These are phyloP conservation scores for Urocolius indicus DNA, from an alignment of 2,113 vertebrate species.

Conservation along the genomic window DNA sequence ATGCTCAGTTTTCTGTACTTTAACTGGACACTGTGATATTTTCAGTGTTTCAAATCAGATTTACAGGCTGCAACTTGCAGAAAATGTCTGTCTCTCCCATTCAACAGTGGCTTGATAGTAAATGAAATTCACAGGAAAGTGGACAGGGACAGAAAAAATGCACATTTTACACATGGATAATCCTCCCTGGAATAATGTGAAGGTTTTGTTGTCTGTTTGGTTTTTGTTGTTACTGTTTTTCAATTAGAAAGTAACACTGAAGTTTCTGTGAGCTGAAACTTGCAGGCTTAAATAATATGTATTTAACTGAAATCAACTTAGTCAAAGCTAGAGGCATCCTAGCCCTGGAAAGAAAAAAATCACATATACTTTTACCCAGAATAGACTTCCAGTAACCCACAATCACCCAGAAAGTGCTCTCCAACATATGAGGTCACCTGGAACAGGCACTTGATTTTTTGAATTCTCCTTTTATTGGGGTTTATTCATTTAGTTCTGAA, in stretches of 20 bases:
- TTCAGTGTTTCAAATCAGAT: constrained; percentile 14
- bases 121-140: not conserved
- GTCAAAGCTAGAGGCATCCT: not conserved
- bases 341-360: not conserved
- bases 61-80: not conserved
- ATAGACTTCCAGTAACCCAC: constrained; percentile 50
- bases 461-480: constrained; percentile 29
- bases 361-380: not conserved
- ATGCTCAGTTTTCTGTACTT: not conserved
- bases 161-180: not conserved
- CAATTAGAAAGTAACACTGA: not conserved
- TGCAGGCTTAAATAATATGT: not conserved
- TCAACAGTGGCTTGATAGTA: not conserved
- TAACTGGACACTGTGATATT: not conserved
- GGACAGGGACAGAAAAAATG: not conserved
- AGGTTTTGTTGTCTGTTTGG: not conserved
- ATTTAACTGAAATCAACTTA: constrained; percentile 1
- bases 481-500: constrained; percentile 49
- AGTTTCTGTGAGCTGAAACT: not conserved
- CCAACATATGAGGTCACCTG: constrained; percentile 58
- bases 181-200: not conserved
- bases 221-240: not conserved
- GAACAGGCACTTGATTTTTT: constrained; percentile 18
- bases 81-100: not conserved
- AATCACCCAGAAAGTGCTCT: constrained; percentile 32